Base-by-base conservation (phyloP, 1,140 invertebrate species). In the Paralvinella palmiformis region DNA sequence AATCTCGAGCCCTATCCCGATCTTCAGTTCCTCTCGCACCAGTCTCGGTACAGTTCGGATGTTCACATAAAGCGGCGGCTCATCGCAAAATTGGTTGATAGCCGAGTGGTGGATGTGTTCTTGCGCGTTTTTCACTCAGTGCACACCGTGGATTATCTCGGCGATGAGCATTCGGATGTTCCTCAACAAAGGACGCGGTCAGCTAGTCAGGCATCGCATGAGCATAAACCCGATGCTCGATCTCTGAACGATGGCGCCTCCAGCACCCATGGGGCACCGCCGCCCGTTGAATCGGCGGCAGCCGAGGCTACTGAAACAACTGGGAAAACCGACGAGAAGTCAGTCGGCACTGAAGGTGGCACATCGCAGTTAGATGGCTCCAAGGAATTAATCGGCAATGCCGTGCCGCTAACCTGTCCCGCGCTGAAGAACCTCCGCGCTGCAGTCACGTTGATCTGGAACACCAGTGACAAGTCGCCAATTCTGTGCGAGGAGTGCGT, bases 1-100 rank as follows among this genome's bases (percentile, higher is more conserved):
- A 41, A 22, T 33, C 35, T 17, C 24, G 58, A 60, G 20, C n/a
- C 24, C 22, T 31, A 41, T 1, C 24, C 58, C 24, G 58, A 60
- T 41, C 58, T 60, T 2, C 58, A 60, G 58, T 60, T 41, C 41
- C 58, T 60, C 22, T 4, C 58, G 22, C 58, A 60, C 20, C 58
- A 60, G 58, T 60, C 58, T 6, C 20, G 58, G 33, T 60, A 60
- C 35, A 41, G 24, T 7, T 60, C 58, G 10, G 58, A 60, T 24
- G n/a, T 1, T 1, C 33, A 24, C 36, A 36, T 60, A 7, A 60
- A 36, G 24, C 36, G 58, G 10, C 58, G 58, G 10, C 22, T 60
- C 10, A 60, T 60, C 13, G 20, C 41, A 3, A 35, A 41, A 10
- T 36, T 60, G 6, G 58, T 60, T 13, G 58, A 60, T 17, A 17